These are phyloP conservation scores for Rhinopomastus cyanomelas DNA, from an alignment of 2,113 vertebrate genomes.

Conservation along the genomic window DNA sequence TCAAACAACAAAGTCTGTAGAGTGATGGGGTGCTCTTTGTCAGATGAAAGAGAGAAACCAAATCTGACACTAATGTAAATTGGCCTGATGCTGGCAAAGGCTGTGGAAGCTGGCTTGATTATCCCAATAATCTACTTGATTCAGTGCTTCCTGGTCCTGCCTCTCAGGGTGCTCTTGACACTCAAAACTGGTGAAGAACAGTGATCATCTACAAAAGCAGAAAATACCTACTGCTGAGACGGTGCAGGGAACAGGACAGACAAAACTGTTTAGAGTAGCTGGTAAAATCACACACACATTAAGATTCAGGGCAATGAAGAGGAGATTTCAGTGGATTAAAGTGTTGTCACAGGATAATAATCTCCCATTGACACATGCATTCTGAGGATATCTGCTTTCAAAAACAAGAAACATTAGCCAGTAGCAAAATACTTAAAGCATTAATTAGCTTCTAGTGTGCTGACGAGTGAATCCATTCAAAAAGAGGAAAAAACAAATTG, in stretches of 20 bases:
- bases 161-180: not conserved
- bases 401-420: slow-evolving; percentile 1
- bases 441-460: slow-evolving; percentile 1
- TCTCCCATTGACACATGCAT: not conserved
- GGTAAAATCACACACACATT: not conserved
- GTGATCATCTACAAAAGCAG: not conserved
- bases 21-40: not conserved
- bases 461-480: not conserved
- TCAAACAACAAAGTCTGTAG: not conserved
- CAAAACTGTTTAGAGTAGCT: not conserved
- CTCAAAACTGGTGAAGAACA: not conserved
- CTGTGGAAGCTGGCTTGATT: not conserved
- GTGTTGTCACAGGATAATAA: not conserved
- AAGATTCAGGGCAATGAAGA: not conserved
- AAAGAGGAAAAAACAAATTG: not conserved
- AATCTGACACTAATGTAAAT: not conserved
- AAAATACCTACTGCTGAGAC: not conserved
- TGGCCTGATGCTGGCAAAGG: not conserved
- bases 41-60: slow-evolving; percentile 8
- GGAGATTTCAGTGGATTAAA: slow-evolving; percentile 21
- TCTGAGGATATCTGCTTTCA: not conserved
- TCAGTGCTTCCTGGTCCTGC: not conserved
- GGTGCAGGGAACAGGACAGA: not conserved
- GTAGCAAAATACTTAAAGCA: slow-evolving; percentile 5
- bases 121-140: not conserved